phyloP scores from a whole-genome alignment of 2,888 invertebrate genomes.

The Drosophila macrothrix region DNA sequence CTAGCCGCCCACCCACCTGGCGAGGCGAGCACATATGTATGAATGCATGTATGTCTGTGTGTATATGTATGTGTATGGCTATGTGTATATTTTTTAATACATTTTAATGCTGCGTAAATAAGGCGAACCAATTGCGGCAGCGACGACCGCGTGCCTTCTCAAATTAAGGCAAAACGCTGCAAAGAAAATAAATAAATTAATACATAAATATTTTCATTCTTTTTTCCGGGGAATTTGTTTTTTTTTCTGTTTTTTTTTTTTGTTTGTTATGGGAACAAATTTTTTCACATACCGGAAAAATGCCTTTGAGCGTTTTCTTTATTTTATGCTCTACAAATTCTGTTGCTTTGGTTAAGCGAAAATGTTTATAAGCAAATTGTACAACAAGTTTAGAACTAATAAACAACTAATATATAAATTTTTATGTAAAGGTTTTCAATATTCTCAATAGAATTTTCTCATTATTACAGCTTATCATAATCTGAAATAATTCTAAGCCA shows the following conservation, averaged over 20 bases:
- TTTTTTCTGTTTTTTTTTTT: constrained; percentile 11
- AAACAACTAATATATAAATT: not conserved
- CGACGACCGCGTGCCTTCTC: constrained; percentile 18
- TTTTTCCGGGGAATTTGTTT: constrained; percentile 24
- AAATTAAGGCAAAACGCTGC: constrained; percentile 17
- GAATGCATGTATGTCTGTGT: not conserved
- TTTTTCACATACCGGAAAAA: constrained; percentile 54
- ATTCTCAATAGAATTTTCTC: not conserved
- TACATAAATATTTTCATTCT: constrained; percentile 64
- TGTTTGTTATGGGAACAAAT: constrained; percentile 41
- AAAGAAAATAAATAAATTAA: constrained; percentile 54
- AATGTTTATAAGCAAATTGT: not conserved
- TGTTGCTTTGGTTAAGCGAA: not conserved
- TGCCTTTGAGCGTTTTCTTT: constrained; percentile 5
- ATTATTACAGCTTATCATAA: not conserved
- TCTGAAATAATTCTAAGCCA: not conserved
- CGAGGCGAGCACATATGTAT: constrained; percentile 30
- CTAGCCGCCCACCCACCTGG: constrained; percentile 61
- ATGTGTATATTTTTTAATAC: constrained; percentile 57
- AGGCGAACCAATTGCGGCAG: constrained; percentile 46
- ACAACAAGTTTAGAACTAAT: constrained; percentile 38
- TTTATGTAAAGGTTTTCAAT: not conserved
- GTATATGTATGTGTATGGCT: not conserved
- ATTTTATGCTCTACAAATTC: constrained; percentile 20
- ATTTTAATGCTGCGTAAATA: constrained; percentile 80